These are phyloP conservation scores for Pelodytes ibericus DNA, from an alignment of 2,797 vertebrate genomes.

Conservation along the genomic window DNA sequence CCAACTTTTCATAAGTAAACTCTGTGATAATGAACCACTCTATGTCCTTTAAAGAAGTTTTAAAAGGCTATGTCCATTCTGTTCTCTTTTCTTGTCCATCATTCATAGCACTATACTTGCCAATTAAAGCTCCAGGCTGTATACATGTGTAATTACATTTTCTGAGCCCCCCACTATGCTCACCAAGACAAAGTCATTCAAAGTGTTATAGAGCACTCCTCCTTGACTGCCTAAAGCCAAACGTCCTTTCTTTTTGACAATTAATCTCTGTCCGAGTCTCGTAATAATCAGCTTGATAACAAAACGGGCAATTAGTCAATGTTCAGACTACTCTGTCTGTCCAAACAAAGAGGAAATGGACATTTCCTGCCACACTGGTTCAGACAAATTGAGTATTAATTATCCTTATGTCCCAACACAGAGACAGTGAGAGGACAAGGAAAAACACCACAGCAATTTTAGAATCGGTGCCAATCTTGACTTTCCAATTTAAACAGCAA, in stretches of 20 bases:
- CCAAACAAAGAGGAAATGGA: constrained; percentile 59
- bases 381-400: constrained; percentile 66
- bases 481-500: constrained; percentile 63
- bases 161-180: constrained; percentile 11
- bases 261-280: constrained; percentile 29
- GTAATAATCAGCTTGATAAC: constrained; percentile 44
- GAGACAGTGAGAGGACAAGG: constrained; percentile 18
- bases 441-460: constrained; percentile 12
- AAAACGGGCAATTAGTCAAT: constrained; percentile 50
- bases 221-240: constrained; percentile 25
- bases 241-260: constrained; percentile 47
- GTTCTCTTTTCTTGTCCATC: too few relatives aligned
- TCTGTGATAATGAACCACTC: too few relatives aligned
- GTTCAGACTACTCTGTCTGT: constrained; percentile 62
- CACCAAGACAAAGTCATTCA: constrained; percentile 5
- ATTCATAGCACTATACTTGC: background rate
- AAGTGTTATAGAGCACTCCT: background rate
- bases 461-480: constrained; percentile 54
- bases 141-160: constrained; percentile 25
- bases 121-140: background rate
- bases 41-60: background rate
- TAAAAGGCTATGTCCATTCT: background rate
- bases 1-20: too few relatives aligned
- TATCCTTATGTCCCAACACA: constrained; percentile 40
- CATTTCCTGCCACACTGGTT: constrained; percentile 51